A percentile compares a stretch with the other conserved stretches of the same genome.
Evolutionary conservation across 2,797 vertebrate genomes (phyloP).

Genomic region (Melopsittacus undulatus): DNA sequence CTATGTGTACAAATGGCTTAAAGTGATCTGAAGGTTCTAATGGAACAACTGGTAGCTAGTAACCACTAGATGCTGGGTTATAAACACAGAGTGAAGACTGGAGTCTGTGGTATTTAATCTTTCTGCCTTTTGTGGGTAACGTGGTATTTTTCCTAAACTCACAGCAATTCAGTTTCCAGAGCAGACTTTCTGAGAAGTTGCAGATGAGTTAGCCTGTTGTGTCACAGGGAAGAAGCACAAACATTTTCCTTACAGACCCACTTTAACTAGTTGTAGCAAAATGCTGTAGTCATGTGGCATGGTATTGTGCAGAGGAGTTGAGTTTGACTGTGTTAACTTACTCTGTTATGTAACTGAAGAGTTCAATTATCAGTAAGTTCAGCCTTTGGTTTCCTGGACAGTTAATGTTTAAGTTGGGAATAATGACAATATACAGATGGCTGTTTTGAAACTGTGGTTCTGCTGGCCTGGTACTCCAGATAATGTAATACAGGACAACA

Average conservation of each 20-base stretch:
- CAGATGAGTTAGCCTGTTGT: background rate
- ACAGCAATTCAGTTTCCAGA: background rate
- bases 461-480: background rate
- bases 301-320: background rate
- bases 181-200: background rate
- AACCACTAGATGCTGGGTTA: background rate
- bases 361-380: background rate
- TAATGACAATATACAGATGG: background rate
- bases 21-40: background rate
- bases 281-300: background rate
- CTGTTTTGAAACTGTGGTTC: slow-evolving; percentile 16
- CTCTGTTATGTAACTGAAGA: background rate
- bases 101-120: background rate
- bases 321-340: background rate
- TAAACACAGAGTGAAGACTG: background rate
- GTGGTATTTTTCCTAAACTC: background rate
- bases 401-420: background rate
- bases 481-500: background rate
- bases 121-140: background rate
- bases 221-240: background rate
- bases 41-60: background rate
- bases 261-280: background rate
- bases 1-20: background rate
- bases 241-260: background rate
- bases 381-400: slow-evolving; percentile 6